Evolutionary conservation across 2,888 invertebrate genomes (phyloP).

Genomic region (Serrognathus titanus): DNA sequence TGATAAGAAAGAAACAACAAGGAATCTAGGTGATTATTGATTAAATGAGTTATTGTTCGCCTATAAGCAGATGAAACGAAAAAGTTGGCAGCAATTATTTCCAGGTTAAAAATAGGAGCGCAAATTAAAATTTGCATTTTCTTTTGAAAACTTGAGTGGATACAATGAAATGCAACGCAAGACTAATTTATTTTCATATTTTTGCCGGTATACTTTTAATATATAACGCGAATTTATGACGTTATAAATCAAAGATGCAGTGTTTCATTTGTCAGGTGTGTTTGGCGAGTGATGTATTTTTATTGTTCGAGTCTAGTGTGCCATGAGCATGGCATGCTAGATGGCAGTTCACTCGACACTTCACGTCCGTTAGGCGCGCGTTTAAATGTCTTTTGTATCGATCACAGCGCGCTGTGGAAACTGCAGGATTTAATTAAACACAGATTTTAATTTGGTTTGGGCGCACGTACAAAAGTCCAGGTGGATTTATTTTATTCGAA

Average conservation of each 20-base stretch:
- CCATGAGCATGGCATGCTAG: constrained; percentile 44
- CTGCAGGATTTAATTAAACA: constrained; percentile 42
- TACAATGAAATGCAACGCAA: constrained; percentile 11
- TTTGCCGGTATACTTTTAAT: constrained; percentile 44
- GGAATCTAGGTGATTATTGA: no score
- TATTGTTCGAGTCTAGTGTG: constrained; percentile 45
- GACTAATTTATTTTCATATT: constrained; percentile 43
- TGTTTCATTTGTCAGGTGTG: constrained; percentile 52
- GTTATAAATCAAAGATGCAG: constrained; percentile 49
- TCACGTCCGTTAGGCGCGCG: constrained; percentile 33
- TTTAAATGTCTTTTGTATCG: constrained; percentile 45
- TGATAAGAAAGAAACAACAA: no score
- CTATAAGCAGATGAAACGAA: no score
- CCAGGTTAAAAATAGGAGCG: neutral
- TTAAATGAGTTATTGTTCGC: no score
- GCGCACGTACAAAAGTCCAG: constrained; percentile 9
- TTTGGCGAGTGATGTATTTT: constrained; percentile 49
- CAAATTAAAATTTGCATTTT: constrained; percentile 2
- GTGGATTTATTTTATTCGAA: constrained; percentile 5
- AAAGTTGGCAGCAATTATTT: no score
- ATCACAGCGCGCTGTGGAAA: constrained; percentile 30
- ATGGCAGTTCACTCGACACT: constrained; percentile 43
- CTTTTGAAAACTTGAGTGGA: neutral
- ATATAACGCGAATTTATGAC: constrained; percentile 47
- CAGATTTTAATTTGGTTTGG: constrained; percentile 37